Evolutionary conservation across 2,888 invertebrate genomes (phyloP).

Genomic region (Liodrosophila aerea): DNA sequence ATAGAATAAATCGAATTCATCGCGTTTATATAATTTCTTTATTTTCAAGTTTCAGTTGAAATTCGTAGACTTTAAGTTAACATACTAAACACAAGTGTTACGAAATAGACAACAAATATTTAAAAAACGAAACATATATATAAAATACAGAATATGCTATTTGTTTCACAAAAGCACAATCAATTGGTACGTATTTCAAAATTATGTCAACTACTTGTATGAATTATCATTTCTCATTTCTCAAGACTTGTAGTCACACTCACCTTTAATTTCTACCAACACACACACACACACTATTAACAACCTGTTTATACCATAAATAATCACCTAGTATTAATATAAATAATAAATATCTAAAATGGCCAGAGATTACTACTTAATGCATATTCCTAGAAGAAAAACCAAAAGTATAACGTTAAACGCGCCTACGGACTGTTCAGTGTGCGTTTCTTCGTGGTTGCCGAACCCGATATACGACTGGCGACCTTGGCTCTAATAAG

Average conservation of each 20-base stretch:
- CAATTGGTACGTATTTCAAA: constrained; percentile 81
- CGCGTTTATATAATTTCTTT: constrained; percentile 35
- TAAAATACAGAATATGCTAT: constrained; percentile 41
- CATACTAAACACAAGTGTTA: constrained; percentile 24
- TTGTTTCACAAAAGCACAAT: constrained; percentile 70
- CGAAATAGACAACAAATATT: constrained; percentile 28
- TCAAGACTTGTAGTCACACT: constrained; percentile 26
- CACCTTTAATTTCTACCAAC: constrained; percentile 9
- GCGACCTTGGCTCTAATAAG: constrained; percentile 79
- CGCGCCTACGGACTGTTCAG: constrained; percentile 76
- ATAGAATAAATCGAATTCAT: background rate
- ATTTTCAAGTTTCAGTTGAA: constrained; percentile 29
- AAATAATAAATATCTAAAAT: constrained; percentile 5
- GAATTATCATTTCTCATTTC: constrained; percentile 55
- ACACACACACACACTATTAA: constrained; percentile 16
- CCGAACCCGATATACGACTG: constrained; percentile 79
- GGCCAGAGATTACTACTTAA: constrained; percentile 33
- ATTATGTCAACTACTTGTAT: constrained; percentile 66
- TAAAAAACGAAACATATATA: constrained; percentile 27
- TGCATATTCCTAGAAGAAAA: constrained; percentile 70
- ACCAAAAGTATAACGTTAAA: constrained; percentile 66
- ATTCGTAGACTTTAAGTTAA: constrained; percentile 34
- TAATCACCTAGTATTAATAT: constrained; percentile 26
- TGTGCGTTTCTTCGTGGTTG: constrained; percentile 78
- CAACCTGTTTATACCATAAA: constrained; percentile 18